A percentile compares a stretch with the other conserved stretches of the same genome.
These are phyloP conservation scores for Charadrius vociferus DNA, from an alignment of 2,113 vertebrate species.

Conservation along the genomic window DNA sequence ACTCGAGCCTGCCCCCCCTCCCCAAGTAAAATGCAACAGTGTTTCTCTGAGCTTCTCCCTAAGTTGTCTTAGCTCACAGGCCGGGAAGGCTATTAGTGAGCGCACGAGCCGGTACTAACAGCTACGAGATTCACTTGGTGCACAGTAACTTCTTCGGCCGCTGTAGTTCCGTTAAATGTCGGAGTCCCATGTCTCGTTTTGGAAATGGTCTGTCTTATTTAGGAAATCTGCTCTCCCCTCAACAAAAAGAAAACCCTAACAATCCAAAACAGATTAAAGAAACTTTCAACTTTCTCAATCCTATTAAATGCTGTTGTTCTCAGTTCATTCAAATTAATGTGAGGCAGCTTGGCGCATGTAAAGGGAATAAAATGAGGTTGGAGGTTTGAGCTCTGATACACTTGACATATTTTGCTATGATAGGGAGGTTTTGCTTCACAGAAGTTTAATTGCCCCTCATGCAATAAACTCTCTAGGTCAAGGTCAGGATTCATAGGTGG, in stretches of 20 bases:
- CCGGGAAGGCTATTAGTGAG: neutral
- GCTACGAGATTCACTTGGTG: neutral
- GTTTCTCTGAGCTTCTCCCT: neutral
- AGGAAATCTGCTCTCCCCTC: neutral
- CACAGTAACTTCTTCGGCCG: neutral
- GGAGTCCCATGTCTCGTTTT: accelerated
- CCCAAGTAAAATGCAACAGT: accelerated
- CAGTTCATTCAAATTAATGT: neutral
- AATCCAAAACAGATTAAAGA: neutral
- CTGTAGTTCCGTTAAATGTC: neutral
- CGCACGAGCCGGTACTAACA: neutral
- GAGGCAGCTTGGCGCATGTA: neutral
- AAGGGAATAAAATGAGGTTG: neutral
- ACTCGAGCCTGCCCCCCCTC: neutral
- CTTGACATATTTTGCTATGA: constrained; percentile 8
- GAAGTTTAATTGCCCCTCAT: constrained; percentile 34
- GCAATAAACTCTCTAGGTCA: neutral
- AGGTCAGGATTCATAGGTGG: neutral
- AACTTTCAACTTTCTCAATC: neutral
- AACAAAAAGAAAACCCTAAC: too few species aligned
- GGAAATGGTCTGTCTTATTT: neutral
- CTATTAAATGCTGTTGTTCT: neutral
- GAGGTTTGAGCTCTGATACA: neutral
- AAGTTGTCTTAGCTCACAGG: neutral
- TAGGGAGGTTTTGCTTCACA: neutral